phyloP scores from a whole-genome alignment of 2,888 invertebrate species.

The Cheilosia urbana region DNA sequence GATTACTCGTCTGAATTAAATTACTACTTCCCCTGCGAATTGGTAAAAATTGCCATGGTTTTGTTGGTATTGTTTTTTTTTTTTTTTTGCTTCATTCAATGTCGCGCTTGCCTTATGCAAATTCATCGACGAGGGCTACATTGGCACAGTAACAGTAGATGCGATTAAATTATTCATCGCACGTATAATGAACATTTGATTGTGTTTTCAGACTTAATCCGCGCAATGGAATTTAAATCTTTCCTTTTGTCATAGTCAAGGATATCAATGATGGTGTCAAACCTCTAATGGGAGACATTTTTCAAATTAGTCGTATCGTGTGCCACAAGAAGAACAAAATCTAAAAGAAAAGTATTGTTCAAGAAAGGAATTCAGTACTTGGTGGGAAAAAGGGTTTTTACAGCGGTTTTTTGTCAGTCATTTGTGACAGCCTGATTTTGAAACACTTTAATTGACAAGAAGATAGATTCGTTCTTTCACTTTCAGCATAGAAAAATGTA shows the following conservation, averaged over 20 bases:
- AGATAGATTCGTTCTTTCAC: no score
- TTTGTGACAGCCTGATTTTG: no score
- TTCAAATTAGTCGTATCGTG: conserved; percentile 47
- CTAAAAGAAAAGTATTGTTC: background rate
- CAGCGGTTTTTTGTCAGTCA: no score
- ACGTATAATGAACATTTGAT: conserved; percentile 70
- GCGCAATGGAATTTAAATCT: conserved; percentile 48
- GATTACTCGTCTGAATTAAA: background rate
- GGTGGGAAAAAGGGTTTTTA: no score
- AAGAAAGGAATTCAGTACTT: no score
- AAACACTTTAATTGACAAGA: no score
- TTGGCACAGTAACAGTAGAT: background rate
- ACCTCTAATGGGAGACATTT: conserved; percentile 53
- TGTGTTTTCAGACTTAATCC: conserved; percentile 62
- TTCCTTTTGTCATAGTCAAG: conserved; percentile 15
- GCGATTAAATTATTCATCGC: conserved; percentile 51
- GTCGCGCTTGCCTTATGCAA: conserved; percentile 2
- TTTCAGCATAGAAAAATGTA: no score
- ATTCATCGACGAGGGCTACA: background rate
- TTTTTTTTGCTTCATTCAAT: background rate
- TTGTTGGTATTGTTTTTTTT: background rate
- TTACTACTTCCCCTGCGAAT: conserved; percentile 7
- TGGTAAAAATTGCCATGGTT: conserved; percentile 2
- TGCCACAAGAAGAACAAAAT: conserved; percentile 29
- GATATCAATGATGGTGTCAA: conserved; percentile 34